Base-by-base conservation (phyloP, 2,113 vertebrate genomes). In the Colistium nudipinnis region DNA sequence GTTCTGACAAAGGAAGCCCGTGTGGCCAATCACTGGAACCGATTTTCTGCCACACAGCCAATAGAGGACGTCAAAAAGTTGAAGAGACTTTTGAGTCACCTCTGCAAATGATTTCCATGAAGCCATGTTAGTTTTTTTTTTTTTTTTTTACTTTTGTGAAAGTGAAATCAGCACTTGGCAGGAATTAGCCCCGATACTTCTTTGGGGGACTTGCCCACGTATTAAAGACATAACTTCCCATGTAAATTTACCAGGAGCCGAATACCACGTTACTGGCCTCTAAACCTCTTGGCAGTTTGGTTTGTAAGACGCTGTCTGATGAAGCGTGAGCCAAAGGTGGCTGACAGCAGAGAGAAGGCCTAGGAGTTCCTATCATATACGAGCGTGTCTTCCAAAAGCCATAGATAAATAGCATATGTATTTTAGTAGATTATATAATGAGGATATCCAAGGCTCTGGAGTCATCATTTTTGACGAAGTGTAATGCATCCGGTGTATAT, bases 251-350 rank as follows among this genome's bases (percentile, higher is more conserved):
- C 43, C 28, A 69, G 52, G 60, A 59, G 54, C 51, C 53, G 35
- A 61, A 69, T n/a, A n/a, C n/a, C n/a, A n/a, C 70, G 63, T 77
- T 54, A 74, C 52, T 67, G 70, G 76, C 72, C 72, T 73, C 56
- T 55, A 61, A 64, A 70, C 52, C 30, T 78, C 56, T 35, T 39
- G 70, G 64, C 62, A 73, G 66, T 80, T 76, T 60, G 63, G 71
- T 71, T 82, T 68, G 52, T 36, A 73, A 70, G 54, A 83, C 62
- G 59, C 66, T 65, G 69, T 78, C 59, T 54, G 68, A 71, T 65
- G 75, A 80, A 88, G 77, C 84, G 62, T 25, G 69, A 82, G 80
- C 70, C 73, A 55, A 83, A 85, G 76, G 70, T 67, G 83, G 82
- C 65, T 60, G 65, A 73, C 80, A 80, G 84, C 73, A 79, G 72